Evolutionary conservation across 2,888 invertebrate species (phyloP).

Genomic region (Tridacna gigas): DNA sequence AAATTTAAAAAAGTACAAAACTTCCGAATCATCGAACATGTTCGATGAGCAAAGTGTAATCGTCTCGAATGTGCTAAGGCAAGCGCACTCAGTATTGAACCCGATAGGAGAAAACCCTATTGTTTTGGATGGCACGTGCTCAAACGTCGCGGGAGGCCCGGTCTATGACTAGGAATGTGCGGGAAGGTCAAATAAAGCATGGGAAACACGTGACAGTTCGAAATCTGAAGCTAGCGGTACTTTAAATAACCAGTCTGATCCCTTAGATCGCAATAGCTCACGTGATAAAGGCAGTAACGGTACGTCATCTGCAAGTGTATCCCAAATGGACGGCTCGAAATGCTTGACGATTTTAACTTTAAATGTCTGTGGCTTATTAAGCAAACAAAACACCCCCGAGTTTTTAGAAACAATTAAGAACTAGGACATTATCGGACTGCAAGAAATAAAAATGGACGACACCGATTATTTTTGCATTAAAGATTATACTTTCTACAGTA

Average conservation of each 20-base stretch:
- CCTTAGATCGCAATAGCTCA: background rate
- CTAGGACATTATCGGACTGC: constrained; percentile 10
- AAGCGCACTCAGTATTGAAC: too few species aligned
- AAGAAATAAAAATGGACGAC: too few species aligned
- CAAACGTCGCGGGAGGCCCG: too few species aligned
- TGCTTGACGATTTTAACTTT: background rate
- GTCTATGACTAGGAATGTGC: too few species aligned
- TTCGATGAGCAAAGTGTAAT: too few species aligned
- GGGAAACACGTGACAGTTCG: background rate
- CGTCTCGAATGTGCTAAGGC: too few species aligned
- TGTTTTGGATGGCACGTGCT: too few species aligned
- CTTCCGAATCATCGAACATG: too few species aligned
- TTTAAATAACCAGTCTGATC: background rate
- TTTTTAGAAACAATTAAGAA: constrained; percentile 6
- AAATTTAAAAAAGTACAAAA: too few species aligned
- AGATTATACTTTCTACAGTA: too few species aligned
- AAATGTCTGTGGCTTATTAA: constrained; percentile 9
- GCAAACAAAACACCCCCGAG: constrained; percentile 4
- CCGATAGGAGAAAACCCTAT: too few species aligned
- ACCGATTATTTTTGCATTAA: too few species aligned
- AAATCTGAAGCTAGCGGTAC: background rate
- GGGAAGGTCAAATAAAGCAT: background rate
- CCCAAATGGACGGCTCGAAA: background rate
- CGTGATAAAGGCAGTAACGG: background rate
- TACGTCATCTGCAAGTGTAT: background rate